phyloP scores from a whole-genome alignment of 2,113 vertebrate species.

The Odocoileus virginianus region DNA sequence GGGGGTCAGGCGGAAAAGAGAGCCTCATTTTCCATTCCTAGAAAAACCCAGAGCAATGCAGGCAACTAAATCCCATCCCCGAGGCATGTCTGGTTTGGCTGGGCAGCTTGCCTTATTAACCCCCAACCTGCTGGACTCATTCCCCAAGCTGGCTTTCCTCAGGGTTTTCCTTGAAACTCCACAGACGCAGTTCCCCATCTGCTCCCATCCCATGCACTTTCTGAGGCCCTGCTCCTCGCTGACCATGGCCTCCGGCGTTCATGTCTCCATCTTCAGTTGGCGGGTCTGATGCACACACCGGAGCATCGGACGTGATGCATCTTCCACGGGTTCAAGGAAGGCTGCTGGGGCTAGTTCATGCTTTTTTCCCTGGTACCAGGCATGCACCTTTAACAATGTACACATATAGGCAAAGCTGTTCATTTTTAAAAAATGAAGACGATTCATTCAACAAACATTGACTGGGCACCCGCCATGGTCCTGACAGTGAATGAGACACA shows the following conservation, averaged over 20 bases:
- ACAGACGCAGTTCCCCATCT: rapidly evolving
- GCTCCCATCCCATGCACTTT: neutral
- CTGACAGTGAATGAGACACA: neutral
- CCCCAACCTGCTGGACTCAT: neutral
- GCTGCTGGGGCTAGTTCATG: rapidly evolving
- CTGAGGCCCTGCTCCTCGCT: neutral
- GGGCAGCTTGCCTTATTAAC: neutral
- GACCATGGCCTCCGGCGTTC: rapidly evolving
- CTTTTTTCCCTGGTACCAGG: neutral
- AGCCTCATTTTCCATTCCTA: neutral
- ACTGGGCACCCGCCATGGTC: rapidly evolving
- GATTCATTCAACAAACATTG: neutral
- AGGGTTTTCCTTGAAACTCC: neutral
- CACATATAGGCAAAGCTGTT: neutral
- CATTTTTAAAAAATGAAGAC: neutral
- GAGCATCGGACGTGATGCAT: rapidly evolving
- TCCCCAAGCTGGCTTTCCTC: neutral
- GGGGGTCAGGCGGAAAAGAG: too few species aligned
- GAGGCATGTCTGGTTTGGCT: rapidly evolving
- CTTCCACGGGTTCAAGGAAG: too few species aligned
- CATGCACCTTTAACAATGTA: neutral
- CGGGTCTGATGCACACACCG: rapidly evolving
- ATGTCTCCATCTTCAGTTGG: neutral
- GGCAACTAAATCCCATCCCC: neutral
- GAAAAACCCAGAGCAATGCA: neutral